Percentiles rank a stretch among this genome's conserved stretches.
phyloP scores from a whole-genome alignment of 2,888 invertebrate species.

The Tachina grossa region DNA sequence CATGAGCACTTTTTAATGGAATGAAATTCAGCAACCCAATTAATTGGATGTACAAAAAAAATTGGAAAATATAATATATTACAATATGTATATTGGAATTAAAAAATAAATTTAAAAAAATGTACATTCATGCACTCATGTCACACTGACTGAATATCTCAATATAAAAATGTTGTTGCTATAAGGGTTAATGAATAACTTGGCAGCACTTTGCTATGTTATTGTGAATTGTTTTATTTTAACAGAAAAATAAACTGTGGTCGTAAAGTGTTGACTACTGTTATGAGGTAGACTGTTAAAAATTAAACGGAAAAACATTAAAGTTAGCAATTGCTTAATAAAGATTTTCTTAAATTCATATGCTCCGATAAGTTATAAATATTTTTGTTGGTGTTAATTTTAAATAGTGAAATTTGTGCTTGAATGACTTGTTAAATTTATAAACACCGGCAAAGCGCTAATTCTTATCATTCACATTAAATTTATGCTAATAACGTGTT shows the following conservation, averaged over 20 bases:
- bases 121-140: no score
- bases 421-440: not conserved
- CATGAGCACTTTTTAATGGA: no score
- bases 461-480: conserved; percentile 6
- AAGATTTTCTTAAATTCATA: not conserved
- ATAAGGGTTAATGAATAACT: conserved; percentile 19
- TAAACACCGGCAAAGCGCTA: conserved; percentile 34
- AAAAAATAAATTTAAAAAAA: no score
- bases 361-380: not conserved
- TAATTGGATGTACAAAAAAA: no score
- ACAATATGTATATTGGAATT: no score
- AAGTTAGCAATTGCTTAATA: not conserved
- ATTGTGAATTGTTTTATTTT: conserved; percentile 45
- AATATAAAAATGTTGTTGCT: no score
- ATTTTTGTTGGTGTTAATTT: no score
- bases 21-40: no score
- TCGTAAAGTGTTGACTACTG: conserved; percentile 37
- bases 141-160: no score
- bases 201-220: conserved; percentile 14
- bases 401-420: not conserved
- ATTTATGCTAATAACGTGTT: conserved; percentile 13
- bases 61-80: no score
- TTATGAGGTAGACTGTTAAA: conserved; percentile 5
- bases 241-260: not conserved
- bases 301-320: not conserved